Evolutionary conservation across 2,888 invertebrate genomes (phyloP).

Genomic region (Heliconius cydno): DNA sequence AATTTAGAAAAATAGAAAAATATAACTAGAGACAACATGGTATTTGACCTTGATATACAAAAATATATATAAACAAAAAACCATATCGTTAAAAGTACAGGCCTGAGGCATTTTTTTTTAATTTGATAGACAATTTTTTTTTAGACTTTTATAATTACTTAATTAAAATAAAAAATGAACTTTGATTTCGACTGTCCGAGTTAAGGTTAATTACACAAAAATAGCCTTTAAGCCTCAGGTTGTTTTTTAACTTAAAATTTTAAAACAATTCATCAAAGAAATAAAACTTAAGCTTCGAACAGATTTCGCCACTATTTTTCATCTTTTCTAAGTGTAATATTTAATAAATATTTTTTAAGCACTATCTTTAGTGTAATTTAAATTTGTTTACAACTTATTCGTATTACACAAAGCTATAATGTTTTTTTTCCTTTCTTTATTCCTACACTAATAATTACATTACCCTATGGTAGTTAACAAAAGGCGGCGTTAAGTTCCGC

Average conservation of each 20-base stretch:
- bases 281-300: not conserved
- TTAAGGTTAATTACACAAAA: not conserved
- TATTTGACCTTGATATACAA: not conserved
- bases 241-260: not conserved
- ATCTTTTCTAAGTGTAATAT: not conserved
- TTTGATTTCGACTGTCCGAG: not conserved
- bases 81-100: not conserved
- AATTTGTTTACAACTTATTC: not conserved
- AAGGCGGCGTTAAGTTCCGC: too few relatives aligned
- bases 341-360: not conserved
- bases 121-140: not conserved
- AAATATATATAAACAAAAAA: not conserved
- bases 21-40: too few relatives aligned
- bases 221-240: not conserved
- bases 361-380: not conserved
- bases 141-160: conserved; percentile 8
- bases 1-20: too few relatives aligned
- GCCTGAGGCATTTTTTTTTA: conserved; percentile 1
- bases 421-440: too few relatives aligned
- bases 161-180: not conserved
- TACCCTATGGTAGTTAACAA: too few relatives aligned
- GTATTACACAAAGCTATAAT: not conserved
- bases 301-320: not conserved
- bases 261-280: not conserved
- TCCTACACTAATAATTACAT: too few relatives aligned